Conservation (phyloP, 2,113 vertebrate genomes). For the Sander lucioperca region DNA sequence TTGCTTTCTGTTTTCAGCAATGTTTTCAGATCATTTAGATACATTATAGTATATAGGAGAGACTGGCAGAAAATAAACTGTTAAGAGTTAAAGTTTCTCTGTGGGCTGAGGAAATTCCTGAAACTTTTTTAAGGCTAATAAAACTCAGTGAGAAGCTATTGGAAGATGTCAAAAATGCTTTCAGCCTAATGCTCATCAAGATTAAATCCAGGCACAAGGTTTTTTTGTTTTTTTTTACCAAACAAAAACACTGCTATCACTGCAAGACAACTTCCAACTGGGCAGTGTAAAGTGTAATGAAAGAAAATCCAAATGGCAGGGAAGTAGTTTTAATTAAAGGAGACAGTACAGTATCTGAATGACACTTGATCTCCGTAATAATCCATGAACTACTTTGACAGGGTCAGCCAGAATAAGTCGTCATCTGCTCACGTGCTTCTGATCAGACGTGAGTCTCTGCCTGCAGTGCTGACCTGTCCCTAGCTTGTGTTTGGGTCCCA, state of each 20-base stretch:
- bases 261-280: not conserved
- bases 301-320: not conserved
- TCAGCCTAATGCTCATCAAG: not conserved
- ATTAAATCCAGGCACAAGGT: constrained; percentile 8
- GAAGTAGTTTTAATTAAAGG: constrained; percentile 15
- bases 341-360: not conserved
- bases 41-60: not conserved
- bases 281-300: not conserved
- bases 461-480: constrained; percentile 3
- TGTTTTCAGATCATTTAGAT: not conserved
- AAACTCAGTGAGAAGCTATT: not conserved
- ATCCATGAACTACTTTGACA: not conserved
- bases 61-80: not conserved
- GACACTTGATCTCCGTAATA: constrained; percentile 16
- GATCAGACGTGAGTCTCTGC: constrained; percentile 24
- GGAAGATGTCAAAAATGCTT: constrained; percentile 37
- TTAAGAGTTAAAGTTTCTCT: constrained; percentile 19
- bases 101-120: constrained; percentile 13
- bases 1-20: not conserved
- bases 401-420: not conserved
- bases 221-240: not conserved
- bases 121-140: constrained; percentile 15
- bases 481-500: constrained; percentile 17
- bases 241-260: not conserved
- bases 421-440: constrained; percentile 33